Evolutionary conservation across 2,888 invertebrate species (phyloP).

Genomic region (Habrosyne pyritoides): DNA sequence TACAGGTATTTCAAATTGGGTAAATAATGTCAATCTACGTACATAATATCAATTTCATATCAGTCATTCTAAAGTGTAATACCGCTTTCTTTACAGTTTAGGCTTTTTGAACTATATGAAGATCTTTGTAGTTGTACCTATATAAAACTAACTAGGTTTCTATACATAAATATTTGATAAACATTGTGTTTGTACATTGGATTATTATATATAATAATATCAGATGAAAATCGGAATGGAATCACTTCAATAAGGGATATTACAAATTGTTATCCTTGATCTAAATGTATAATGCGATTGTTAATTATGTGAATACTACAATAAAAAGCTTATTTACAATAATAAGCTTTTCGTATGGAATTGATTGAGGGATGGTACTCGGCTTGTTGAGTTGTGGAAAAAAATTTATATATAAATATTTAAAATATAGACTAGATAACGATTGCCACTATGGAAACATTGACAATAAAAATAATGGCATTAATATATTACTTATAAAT

Average conservation of each 20-base stretch:
- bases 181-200: constrained; percentile 17
- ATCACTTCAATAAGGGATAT: constrained; percentile 5
- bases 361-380: neutral
- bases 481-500: constrained; percentile 47
- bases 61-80: constrained; percentile 59
- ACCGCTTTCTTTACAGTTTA: constrained; percentile 52
- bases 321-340: neutral
- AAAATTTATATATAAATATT: neutral
- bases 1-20: constrained; percentile 63
- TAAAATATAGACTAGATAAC: constrained; percentile 11
- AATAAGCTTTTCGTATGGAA: neutral
- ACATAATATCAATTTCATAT: constrained; percentile 80
- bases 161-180: neutral
- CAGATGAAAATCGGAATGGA: neutral
- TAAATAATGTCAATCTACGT: constrained; percentile 75
- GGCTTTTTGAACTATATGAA: constrained; percentile 31
- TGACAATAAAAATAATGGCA: constrained; percentile 43
- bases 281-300: neutral
- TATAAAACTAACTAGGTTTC: neutral
- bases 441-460: constrained; percentile 8
- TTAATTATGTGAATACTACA: neutral
- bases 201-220: constrained; percentile 20
- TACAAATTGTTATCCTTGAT: neutral
- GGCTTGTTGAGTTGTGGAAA: neutral
- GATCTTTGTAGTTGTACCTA: constrained; percentile 17